phyloP scores from a whole-genome alignment of 2,113 vertebrate genomes.

The Nothocercus nigrocapillus region DNA sequence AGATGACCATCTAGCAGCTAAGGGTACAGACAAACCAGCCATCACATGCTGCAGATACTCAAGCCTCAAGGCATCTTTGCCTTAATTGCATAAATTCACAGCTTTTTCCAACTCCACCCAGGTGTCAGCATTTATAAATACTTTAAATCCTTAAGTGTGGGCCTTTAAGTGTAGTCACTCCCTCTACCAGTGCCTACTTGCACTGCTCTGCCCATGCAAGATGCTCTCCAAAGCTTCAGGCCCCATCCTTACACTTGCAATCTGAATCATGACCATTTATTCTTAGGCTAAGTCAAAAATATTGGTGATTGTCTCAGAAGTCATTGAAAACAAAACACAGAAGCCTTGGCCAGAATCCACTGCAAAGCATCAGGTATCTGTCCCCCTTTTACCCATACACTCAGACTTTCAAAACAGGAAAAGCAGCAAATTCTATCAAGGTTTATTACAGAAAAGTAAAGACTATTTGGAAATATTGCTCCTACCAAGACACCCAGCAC shows the following conservation, averaged over 20 bases:
- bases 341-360: background rate
- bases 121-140: no score
- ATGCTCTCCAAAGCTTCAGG: background rate
- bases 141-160: no score
- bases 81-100: conserved; percentile 4
- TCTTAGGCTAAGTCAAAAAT: background rate
- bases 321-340: background rate
- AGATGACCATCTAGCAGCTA: background rate
- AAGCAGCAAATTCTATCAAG: background rate
- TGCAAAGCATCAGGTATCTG: rapidly evolving
- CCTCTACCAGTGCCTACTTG: background rate
- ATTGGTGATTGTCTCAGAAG: background rate
- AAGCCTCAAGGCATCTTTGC: background rate
- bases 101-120: background rate
- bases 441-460: background rate
- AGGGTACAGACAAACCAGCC: background rate
- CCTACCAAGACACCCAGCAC: background rate
- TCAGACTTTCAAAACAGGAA: background rate
- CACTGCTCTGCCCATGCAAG: background rate
- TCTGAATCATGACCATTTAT: rapidly evolving
- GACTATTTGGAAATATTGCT: background rate
- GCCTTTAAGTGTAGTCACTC: background rate
- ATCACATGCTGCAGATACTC: background rate
- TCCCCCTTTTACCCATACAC: background rate
- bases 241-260: background rate